Conservation (phyloP, 2,113 vertebrate genomes). For the Laticauda colubrina region DNA sequence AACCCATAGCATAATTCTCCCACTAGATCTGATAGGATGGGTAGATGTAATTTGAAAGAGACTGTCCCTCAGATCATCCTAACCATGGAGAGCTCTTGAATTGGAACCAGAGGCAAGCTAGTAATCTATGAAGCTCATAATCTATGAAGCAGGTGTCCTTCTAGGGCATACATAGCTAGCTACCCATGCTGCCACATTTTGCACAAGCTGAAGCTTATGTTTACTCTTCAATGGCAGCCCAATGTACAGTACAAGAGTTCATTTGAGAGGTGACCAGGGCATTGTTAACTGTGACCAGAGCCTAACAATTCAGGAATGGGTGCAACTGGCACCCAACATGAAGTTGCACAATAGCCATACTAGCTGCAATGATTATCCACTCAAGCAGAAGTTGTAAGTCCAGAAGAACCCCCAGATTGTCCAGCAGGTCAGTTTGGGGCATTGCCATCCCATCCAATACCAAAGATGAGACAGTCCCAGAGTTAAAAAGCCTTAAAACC, state of each 20-base stretch:
- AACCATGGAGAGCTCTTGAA: neutral
- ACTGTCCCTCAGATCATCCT: neutral
- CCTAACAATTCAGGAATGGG: neutral
- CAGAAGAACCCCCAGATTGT: neutral
- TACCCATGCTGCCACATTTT: neutral
- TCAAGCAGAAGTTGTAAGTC: neutral
- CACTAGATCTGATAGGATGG: neutral
- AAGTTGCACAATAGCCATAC: neutral
- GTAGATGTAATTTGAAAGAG: neutral
- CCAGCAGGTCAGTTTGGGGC: neutral
- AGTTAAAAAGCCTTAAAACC: neutral
- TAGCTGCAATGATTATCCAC: neutral
- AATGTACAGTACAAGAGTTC: neutral
- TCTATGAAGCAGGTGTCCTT: neutral
- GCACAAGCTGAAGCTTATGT: neutral
- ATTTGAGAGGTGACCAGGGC: neutral
- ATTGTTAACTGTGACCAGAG: neutral
- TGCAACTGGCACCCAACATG: neutral
- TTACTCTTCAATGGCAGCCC: neutral
- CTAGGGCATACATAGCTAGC: too few species aligned
- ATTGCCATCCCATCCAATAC: neutral
- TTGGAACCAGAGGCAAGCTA: neutral
- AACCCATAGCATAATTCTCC: neutral
- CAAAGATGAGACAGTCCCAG: neutral
- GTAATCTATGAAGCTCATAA: neutral